phyloP scores from a whole-genome alignment of 1,140 invertebrate genomes.

The Drosophila triauraria region DNA sequence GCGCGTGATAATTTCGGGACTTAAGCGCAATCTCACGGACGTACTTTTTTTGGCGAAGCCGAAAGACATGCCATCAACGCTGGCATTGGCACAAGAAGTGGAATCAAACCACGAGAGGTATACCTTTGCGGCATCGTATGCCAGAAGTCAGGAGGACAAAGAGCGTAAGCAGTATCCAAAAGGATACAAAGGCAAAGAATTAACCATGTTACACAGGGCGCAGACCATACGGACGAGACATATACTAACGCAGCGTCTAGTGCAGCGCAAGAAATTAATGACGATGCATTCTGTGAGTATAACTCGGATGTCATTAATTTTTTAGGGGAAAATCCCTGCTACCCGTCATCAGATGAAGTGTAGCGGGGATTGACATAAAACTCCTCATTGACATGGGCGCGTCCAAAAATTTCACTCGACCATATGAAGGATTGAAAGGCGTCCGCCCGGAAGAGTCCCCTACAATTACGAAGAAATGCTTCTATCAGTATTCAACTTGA shows the following conservation, averaged over 20 bases:
- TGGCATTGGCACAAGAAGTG: conserved; percentile 3
- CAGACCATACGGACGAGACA: not conserved
- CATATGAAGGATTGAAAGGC: conserved; percentile 1
- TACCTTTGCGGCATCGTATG: conserved; percentile 12
- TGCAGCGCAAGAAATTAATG: not conserved
- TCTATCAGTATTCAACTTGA: not conserved
- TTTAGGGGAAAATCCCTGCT: not conserved
- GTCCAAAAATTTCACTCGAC: conserved; percentile 21
- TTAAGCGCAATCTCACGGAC: conserved; percentile 5
- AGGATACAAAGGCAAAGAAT: not conserved
- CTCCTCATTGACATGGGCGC: conserved; percentile 30
- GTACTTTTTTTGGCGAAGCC: conserved; percentile 19
- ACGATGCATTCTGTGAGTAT: conserved; percentile 8
- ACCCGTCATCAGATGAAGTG: conserved; percentile 3
- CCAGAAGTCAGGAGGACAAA: conserved; percentile 23
- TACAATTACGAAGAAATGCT: no score
- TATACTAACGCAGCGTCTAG: conserved; percentile 9
- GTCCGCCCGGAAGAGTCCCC: not conserved
- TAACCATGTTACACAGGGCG: not conserved
- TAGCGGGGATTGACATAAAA: conserved; percentile 13
- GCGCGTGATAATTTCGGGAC: not conserved
- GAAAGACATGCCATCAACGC: conserved; percentile 18
- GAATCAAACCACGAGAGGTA: conserved; percentile 14
- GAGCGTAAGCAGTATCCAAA: conserved; percentile 7
- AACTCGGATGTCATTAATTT: conserved; percentile 20